Evolutionary conservation across 2,113 vertebrate genomes (phyloP).

Genomic region (Macrotis lagotis): DNA sequence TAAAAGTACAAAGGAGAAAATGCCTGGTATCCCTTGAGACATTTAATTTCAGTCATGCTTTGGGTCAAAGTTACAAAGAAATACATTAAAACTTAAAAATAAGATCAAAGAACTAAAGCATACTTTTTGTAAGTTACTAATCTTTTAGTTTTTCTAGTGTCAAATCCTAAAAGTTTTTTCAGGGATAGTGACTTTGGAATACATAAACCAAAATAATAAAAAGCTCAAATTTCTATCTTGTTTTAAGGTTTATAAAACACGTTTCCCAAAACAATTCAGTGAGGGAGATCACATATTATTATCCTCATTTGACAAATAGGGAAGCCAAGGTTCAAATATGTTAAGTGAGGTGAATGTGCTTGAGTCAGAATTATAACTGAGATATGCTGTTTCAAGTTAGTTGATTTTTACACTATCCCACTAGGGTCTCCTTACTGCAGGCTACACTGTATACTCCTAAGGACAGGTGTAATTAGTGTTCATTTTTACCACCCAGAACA

Average conservation of each 20-base stretch:
- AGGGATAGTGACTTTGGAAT: background rate
- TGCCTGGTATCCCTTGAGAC: background rate
- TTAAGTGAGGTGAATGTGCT: background rate
- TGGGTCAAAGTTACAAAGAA: conserved; percentile 23
- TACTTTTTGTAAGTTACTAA: background rate
- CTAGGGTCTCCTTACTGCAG: background rate
- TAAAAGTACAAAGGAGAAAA: background rate
- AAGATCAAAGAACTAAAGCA: background rate
- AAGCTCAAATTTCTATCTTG: background rate
- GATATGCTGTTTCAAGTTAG: background rate
- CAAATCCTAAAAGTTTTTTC: background rate
- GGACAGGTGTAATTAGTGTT: background rate
- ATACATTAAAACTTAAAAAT: background rate
- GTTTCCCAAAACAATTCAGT: background rate
- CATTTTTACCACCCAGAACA: conserved; percentile 43
- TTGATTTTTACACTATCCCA: background rate
- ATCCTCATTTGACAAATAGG: background rate
- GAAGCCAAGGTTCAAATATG: background rate
- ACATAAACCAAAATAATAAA: background rate
- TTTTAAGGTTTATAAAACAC: background rate
- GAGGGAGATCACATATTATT: background rate
- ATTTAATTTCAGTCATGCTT: conserved; percentile 49
- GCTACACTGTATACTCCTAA: background rate
- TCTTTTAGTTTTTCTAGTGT: background rate
- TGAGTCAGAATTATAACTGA: background rate